These are phyloP conservation scores for Taurulus bubalis DNA, from an alignment of 2,113 vertebrate genomes.

Conservation along the genomic window DNA sequence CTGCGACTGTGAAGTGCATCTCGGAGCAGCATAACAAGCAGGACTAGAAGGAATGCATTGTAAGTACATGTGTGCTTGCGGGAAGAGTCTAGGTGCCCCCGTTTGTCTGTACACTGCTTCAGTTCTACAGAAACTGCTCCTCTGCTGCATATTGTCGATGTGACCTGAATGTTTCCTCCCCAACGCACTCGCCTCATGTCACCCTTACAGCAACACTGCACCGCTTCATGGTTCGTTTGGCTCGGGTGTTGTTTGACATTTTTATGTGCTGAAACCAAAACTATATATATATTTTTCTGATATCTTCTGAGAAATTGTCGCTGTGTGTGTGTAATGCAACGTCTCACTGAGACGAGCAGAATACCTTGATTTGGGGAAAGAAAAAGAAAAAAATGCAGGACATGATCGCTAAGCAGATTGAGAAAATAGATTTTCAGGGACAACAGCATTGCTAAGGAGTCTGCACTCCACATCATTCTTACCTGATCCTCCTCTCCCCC, in stretches of 20 bases:
- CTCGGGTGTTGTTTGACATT: not conserved
- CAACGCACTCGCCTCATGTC: conserved; percentile 10
- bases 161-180: conserved; percentile 45
- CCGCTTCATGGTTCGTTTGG: conserved; percentile 9
- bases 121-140: conserved; percentile 23
- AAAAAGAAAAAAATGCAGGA: not conserved
- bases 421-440: not conserved
- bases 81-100: conserved; percentile 28
- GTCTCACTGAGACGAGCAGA: not conserved
- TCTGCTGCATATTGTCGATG: conserved; percentile 26
- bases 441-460: not conserved
- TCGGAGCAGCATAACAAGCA: conserved; percentile 27
- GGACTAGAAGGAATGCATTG: conserved; percentile 20
- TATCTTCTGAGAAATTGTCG: not conserved
- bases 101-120: conserved; percentile 29
- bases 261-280: not conserved
- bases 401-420: not conserved
- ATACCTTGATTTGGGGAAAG: not conserved
- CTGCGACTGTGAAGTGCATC: conserved; percentile 13
- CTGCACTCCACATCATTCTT: conserved; percentile 20
- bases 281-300: not conserved
- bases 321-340: not conserved
- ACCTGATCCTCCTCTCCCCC: conserved; percentile 99
- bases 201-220: conserved; percentile 2
- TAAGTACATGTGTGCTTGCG: conserved; percentile 18